Conservation (phyloP, 37 sponge, comb jelly and placozoan species). For the Eunapius fragilis region DNA sequence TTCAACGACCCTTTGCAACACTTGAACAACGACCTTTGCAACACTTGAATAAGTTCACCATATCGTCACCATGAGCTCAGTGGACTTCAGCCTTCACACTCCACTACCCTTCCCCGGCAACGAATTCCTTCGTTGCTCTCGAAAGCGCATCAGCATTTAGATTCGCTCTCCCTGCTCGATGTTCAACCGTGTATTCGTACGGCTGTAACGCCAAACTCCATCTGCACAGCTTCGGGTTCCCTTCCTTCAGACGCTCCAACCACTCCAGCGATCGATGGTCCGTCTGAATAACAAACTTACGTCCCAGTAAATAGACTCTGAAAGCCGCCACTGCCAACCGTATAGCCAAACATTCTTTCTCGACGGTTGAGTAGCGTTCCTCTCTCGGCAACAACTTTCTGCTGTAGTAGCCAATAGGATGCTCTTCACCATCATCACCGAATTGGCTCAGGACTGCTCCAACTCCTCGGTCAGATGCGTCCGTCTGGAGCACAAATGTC, state of each 20-base stretch:
- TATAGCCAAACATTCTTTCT: slow-evolving; percentile 58
- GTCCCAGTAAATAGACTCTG: slow-evolving; percentile 32
- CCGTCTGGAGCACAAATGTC: slow-evolving; percentile 44
- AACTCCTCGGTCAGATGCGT: slow-evolving; percentile 47
- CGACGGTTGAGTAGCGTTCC: slow-evolving; percentile 44
- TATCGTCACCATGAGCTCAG: no score
- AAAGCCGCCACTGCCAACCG: slow-evolving; percentile 17
- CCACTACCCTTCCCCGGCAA: no score
- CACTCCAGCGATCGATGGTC: slow-evolving; percentile 17
- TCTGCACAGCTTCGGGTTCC: slow-evolving; percentile 2
- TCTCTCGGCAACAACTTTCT: slow-evolving; percentile 35
- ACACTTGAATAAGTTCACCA: no score
- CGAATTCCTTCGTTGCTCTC: no score
- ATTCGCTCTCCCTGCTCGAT: no score
- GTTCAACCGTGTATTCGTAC: no score
- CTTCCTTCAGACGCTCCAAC: slow-evolving; percentile 18
- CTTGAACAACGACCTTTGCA: no score
- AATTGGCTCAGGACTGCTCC: slow-evolving; percentile 49
- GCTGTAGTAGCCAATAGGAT: slow-evolving; percentile 36
- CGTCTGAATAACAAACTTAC: slow-evolving; percentile 14
- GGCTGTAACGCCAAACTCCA: slow-evolving; percentile 33
- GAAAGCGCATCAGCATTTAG: no score
- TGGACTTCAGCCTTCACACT: no score
- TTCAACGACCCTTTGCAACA: no score
- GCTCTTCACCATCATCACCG: slow-evolving; percentile 11